These are phyloP conservation scores for Nettapus auritus DNA, from an alignment of 2,113 vertebrate genomes.

Conservation along the genomic window DNA sequence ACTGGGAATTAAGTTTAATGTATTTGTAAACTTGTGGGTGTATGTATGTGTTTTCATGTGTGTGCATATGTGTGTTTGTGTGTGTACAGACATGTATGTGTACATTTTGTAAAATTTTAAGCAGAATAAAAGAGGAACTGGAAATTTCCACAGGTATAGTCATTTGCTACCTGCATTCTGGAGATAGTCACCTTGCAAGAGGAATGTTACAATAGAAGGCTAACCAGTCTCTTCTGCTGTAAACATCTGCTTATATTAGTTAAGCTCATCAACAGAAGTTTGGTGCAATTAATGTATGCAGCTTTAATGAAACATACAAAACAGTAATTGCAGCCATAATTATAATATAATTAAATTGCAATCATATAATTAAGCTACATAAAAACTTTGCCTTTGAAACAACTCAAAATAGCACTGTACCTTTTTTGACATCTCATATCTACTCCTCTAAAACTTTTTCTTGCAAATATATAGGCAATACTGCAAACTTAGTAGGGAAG, in stretches of 20 bases:
- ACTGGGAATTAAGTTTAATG: background rate
- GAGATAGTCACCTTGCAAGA: conserved; percentile 56
- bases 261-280: conserved; percentile 69
- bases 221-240: conserved; percentile 25
- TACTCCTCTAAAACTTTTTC: background rate
- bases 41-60: background rate
- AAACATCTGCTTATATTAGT: conserved; percentile 72
- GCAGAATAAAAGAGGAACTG: background rate
- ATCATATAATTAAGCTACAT: conserved; percentile 65
- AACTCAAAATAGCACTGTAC: background rate
- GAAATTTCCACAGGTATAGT: background rate
- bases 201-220: background rate
- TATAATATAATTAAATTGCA: conserved; percentile 69
- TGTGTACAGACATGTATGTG: background rate
- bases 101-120: background rate
- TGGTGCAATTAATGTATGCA: conserved; percentile 68
- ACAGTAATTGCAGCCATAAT: conserved; percentile 64
- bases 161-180: conserved; percentile 1
- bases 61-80: background rate
- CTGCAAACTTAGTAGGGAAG: background rate
- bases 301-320: conserved; percentile 72
- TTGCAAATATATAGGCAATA: background rate
- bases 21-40: background rate
- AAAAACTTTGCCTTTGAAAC: conserved; percentile 70
- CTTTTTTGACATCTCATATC: background rate